These are phyloP conservation scores for Amazona vittata DNA, from an alignment of 2,113 vertebrate genomes.

Conservation along the genomic window DNA sequence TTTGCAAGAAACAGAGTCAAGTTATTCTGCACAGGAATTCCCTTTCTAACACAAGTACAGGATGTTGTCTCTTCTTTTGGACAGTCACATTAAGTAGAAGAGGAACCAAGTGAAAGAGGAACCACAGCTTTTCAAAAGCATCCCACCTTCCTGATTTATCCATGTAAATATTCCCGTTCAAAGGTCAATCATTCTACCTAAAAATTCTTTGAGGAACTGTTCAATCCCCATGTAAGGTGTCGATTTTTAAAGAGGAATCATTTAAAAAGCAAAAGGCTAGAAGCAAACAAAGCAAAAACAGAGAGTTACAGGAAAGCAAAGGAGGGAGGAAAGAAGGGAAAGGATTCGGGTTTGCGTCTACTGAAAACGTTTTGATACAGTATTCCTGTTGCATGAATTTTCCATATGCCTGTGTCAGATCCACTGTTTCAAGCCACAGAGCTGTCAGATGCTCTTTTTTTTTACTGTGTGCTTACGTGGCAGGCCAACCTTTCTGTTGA, in stretches of 20 bases:
- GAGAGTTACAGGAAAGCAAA: not conserved
- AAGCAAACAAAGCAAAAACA: not conserved
- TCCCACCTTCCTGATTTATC: not conserved
- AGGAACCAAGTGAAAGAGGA: not conserved
- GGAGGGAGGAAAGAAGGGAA: not conserved
- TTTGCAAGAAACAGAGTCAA: not conserved
- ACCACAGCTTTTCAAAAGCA: not conserved
- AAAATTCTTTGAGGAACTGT: not conserved
- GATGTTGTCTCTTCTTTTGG: not conserved
- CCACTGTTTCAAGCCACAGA: constrained; percentile 43
- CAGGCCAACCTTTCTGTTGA: constrained; percentile 36
- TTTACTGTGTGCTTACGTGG: constrained; percentile 21
- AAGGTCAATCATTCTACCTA: not conserved
- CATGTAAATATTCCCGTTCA: not conserved
- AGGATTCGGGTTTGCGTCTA: not conserved
- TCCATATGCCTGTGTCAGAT: constrained; percentile 56
- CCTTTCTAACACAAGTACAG: not conserved
- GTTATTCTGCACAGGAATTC: not conserved
- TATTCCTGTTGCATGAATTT: constrained; percentile 55
- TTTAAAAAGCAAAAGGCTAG: not conserved
- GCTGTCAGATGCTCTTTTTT: constrained; percentile 42
- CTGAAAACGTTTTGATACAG: constrained; percentile 55
- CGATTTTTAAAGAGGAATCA: not conserved
- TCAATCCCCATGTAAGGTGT: not conserved
- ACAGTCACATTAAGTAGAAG: not conserved